Evolutionary conservation across 2,888 invertebrate genomes (phyloP), one percentile per base, ranked within the genome.

Genomic region (Lasioglossum malachurum): DNA sequence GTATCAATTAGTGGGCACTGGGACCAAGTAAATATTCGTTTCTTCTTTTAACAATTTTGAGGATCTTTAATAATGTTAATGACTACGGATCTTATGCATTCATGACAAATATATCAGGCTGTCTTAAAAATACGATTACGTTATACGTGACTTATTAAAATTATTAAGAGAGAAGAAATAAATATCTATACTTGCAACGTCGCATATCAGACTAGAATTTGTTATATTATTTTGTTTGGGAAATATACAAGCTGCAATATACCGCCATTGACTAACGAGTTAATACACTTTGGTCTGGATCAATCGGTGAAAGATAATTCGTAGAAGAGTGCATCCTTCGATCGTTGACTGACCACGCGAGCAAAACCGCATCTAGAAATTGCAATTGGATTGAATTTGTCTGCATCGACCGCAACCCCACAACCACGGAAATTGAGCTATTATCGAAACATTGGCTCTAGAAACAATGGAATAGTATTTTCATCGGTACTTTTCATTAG

Each of bases 371-470:
- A 57, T 38, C 46, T 27, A 44, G 83, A 78, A 81, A 87, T 87
- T 87, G 86, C 80, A 41, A 69, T 87, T 82, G 85, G 84, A 89
- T 88, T 75, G 81, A 71, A 84, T 81, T 64, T 64, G 75, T 73
- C 87, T 46, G 79, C 77, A n/a, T 67, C 19, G 69, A 86, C 80
- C 79, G 71, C 86, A 57, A 35, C 41, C 60, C 73, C 82, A 31
- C 72, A 77, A 75, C 31, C 44, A 49, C 80, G 82, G 86, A 86
- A 78, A 86, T 69, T 82, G 87, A 82, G 76, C 87, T 80, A 86
- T 83, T 75, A 73, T 69, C 38, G 49, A 67, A 41, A 60, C 57
- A 69, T 53, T 79, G 38, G 10, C 4, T 23, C 12, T 4, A 23
- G 35, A 23, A 69, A 23, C 38, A 38, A 38, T 38, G 8, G 23